phyloP scores from a whole-genome alignment of 92 coral and sea anemone genomes.

The Porites rus region DNA sequence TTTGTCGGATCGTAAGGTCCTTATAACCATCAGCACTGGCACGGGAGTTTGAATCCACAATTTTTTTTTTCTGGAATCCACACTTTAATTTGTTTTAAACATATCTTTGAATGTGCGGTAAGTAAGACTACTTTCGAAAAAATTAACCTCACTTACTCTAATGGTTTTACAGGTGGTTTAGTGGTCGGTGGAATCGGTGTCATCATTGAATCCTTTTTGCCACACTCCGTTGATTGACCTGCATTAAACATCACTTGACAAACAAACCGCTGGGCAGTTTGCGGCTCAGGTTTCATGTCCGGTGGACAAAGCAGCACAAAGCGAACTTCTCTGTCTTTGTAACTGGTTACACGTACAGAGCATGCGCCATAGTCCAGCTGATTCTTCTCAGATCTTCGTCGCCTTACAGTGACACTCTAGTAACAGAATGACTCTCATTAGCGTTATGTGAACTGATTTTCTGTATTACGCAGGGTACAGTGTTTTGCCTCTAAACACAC shows the following conservation, averaged over 20 bases:
- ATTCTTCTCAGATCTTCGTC: conserved; percentile 9
- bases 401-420: conserved; percentile 29
- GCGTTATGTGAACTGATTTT: not conserved
- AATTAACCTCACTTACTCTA: conserved; percentile 56
- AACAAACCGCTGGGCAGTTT: conserved; percentile 59
- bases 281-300: conserved; percentile 38
- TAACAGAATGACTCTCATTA: too few species aligned
- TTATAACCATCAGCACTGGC: too few species aligned
- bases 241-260: conserved; percentile 74
- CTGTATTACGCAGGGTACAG: too few species aligned
- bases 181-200: conserved; percentile 72
- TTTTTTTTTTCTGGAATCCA: too few species aligned
- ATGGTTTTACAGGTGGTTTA: conserved; percentile 60
- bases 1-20: too few species aligned
- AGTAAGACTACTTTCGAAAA: too few species aligned
- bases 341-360: conserved; percentile 64
- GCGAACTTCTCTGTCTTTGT: conserved; percentile 20
- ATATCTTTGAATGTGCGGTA: too few species aligned
- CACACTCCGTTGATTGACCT: conserved; percentile 66
- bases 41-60: too few species aligned
- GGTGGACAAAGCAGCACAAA: conserved; percentile 66
- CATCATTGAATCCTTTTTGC: conserved; percentile 42
- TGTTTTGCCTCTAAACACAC: too few species aligned
- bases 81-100: too few species aligned
- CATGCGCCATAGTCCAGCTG: conserved; percentile 77